Conservation (phyloP, 2,113 vertebrate species). For the Corythornis madagascariensis region DNA sequence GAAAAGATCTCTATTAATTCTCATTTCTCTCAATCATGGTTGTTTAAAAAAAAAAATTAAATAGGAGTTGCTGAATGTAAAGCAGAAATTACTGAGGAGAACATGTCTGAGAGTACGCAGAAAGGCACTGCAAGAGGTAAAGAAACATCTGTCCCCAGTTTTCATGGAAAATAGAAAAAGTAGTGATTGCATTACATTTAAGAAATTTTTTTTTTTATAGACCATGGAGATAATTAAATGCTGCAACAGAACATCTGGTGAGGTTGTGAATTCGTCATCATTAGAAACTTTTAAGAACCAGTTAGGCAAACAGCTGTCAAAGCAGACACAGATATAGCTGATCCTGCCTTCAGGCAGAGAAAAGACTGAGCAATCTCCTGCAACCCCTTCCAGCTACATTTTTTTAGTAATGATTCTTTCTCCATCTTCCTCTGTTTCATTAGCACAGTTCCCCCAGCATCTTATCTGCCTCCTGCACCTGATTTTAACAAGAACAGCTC, state of each 20-base stretch:
- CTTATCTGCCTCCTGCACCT: not conserved
- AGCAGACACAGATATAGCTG: not conserved
- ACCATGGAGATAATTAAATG: slow-evolving; percentile 1
- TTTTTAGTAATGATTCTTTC: not conserved
- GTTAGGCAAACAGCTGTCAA: slow-evolving; percentile 26
- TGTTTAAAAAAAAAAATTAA: not conserved
- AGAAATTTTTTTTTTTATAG: slow-evolving; percentile 14
- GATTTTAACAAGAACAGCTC: not conserved
- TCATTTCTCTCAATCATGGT: not conserved
- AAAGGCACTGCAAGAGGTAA: not conserved
- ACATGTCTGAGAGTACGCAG: not conserved
- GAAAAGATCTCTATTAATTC: not conserved
- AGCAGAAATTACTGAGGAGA: not conserved
- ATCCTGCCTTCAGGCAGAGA: slow-evolving; percentile 33
- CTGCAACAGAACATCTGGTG: slow-evolving; percentile 14
- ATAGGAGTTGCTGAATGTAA: fast-evolving
- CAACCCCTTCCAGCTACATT: not conserved
- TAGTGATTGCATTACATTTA: not conserved
- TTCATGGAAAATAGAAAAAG: not conserved
- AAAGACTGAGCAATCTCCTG: not conserved
- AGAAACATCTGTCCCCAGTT: not conserved
- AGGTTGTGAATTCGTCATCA: not conserved
- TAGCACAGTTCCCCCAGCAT: not conserved
- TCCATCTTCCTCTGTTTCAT: not conserved
- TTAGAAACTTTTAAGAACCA: slow-evolving; percentile 13